Evolutionary conservation across 2,888 invertebrate genomes (phyloP).

Genomic region (Thymelicus acteon): DNA sequence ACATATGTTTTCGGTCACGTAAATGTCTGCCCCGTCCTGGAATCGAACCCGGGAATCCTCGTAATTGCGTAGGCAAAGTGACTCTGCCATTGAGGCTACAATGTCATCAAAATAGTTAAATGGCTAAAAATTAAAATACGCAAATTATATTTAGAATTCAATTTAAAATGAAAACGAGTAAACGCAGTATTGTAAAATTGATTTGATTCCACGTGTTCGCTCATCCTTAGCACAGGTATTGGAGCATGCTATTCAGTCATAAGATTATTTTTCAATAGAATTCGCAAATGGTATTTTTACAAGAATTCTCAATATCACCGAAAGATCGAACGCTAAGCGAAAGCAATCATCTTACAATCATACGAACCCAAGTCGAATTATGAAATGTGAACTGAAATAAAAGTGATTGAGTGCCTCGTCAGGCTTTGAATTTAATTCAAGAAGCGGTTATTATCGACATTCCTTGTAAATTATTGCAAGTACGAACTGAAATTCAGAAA

Average conservation of each 20-base stretch:
- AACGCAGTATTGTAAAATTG: conserved; percentile 17
- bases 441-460: neutral
- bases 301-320: conserved; percentile 18
- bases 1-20: too few relatives aligned
- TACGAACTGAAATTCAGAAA: neutral
- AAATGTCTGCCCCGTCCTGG: too few relatives aligned
- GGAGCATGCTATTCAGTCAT: conserved; percentile 17
- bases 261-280: conserved; percentile 28
- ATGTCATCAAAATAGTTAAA: too few relatives aligned
- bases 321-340: conserved; percentile 23
- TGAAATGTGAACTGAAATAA: conserved; percentile 29
- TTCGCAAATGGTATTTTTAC: conserved; percentile 18
- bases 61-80: too few relatives aligned
- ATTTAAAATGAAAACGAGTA: conserved; percentile 7
- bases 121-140: too few relatives aligned
- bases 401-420: conserved; percentile 4
- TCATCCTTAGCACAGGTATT: conserved; percentile 21
- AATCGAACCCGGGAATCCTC: too few relatives aligned
- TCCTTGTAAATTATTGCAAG: neutral
- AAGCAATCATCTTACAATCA: conserved; percentile 35
- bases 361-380: conserved; percentile 21
- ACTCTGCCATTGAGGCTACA: too few relatives aligned
- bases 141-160: neutral
- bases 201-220: conserved; percentile 18
- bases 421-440: conserved; percentile 5